Conservation (phyloP, 1,140 invertebrate species). For the Scaptodrosophila lebanonensis region DNA sequence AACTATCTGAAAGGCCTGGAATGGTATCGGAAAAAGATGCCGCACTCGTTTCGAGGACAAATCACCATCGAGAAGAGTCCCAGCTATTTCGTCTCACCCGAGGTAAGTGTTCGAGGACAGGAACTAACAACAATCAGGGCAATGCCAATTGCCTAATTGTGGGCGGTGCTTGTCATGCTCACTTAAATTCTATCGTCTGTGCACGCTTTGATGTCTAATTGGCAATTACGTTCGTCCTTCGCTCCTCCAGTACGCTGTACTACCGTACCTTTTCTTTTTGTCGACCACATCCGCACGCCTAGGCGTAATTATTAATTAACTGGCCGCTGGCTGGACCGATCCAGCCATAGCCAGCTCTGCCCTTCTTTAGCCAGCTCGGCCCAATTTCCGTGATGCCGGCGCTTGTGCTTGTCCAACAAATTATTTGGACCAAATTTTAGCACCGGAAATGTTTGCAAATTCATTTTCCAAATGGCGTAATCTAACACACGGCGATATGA, state of each 20-base stretch:
- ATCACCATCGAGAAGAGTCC: conserved; percentile 98
- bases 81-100: conserved; percentile 97
- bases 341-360: background rate
- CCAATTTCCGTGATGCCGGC: conserved; percentile 59
- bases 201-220: conserved; percentile 62
- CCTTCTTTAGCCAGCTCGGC: conserved; percentile 32
- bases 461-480: conserved; percentile 67
- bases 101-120: conserved; percentile 84
- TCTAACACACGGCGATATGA: conserved; percentile 52
- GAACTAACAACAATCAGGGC: background rate
- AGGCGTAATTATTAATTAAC: conserved; percentile 66
- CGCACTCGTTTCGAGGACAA: conserved; percentile 90
- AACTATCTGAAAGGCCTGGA: conserved; percentile 93
- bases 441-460: conserved; percentile 70
- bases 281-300: background rate
- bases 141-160: background rate
- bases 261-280: too few relatives aligned
- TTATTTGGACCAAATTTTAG: conserved; percentile 2
- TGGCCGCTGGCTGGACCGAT: conserved; percentile 16
- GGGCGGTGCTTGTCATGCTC: background rate
- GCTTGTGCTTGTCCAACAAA: background rate
- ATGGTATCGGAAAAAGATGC: conserved; percentile 96
- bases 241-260: conserved; percentile 2
- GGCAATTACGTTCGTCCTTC: conserved; percentile 51
- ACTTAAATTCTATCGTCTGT: conserved; percentile 2